Evolutionary conservation across 2,797 vertebrate species (phyloP).

Genomic region (Spinus pinus): DNA sequence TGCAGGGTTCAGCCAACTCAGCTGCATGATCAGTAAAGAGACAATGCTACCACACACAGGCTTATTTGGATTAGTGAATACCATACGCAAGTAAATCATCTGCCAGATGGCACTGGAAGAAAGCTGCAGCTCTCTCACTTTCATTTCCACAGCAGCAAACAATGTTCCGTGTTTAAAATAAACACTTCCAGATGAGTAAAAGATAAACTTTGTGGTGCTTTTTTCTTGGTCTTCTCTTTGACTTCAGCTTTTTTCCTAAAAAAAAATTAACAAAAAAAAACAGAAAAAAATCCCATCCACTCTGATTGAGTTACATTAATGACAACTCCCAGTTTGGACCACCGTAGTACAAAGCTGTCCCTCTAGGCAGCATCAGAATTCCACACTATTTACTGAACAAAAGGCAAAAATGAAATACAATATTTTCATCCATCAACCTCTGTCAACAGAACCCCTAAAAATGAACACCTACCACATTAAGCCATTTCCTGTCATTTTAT

Average conservation of each 20-base stretch:
- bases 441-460: conserved; percentile 73
- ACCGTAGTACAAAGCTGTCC: conserved; percentile 62
- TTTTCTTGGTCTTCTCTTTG: conserved; percentile 63
- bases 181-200: conserved; percentile 87
- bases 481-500: conserved; percentile 74
- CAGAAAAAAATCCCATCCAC: not conserved
- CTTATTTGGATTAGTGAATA: conserved; percentile 82
- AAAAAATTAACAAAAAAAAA: not conserved
- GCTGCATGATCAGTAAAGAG: conserved; percentile 65
- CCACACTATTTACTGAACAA: conserved; percentile 55
- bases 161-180: conserved; percentile 81
- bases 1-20: conserved; percentile 72
- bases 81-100: conserved; percentile 78
- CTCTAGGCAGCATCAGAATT: conserved; percentile 62
- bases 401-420: conserved; percentile 51
- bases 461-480: conserved; percentile 71
- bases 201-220: conserved; percentile 76
- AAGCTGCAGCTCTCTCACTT: conserved; percentile 77
- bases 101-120: conserved; percentile 81
- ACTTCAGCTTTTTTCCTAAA: conserved; percentile 25
- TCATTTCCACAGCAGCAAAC: conserved; percentile 81
- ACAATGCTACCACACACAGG: conserved; percentile 76
- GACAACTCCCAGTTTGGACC: conserved; percentile 66
- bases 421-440: conserved; percentile 67
- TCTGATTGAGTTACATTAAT: conserved; percentile 65